These are phyloP conservation scores for Lithophane leautieri DNA, from an alignment of 2,888 invertebrate genomes.

Conservation along the genomic window DNA sequence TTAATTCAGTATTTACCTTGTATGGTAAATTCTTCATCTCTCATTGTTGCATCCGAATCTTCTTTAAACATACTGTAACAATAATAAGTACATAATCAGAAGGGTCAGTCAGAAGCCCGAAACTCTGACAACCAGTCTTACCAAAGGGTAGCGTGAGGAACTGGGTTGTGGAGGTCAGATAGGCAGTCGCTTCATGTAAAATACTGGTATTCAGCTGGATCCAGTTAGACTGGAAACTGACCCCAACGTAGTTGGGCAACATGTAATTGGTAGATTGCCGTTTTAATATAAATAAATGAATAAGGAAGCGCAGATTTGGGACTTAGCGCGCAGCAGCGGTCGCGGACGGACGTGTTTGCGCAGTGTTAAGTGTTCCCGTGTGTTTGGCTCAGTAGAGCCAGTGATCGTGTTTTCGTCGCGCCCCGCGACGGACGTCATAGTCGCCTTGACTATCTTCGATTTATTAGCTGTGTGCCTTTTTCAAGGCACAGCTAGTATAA, in stretches of 20 bases:
- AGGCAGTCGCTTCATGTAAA: neutral
- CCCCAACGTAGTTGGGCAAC: neutral
- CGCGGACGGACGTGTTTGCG: no score
- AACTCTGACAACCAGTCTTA: neutral
- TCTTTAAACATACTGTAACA: conserved; percentile 51
- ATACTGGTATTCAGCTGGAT: neutral
- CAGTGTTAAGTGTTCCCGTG: no score
- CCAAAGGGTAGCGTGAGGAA: neutral
- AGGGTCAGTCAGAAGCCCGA: neutral
- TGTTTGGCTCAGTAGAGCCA: no score
- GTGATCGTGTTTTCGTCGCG: no score
- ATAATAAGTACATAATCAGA: neutral
- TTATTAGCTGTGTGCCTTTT: no score
- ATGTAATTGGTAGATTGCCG: neutral
- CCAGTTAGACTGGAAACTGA: neutral
- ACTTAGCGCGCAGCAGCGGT: no score
- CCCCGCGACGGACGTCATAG: no score
- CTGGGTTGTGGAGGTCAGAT: neutral
- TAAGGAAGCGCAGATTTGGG: no score
- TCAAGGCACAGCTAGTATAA: no score
- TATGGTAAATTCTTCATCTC: conserved; percentile 44
- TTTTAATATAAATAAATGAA: neutral
- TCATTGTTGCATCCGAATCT: conserved; percentile 50
- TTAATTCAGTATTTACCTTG: conserved; percentile 37
- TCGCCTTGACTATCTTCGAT: no score